Conservation (phyloP, 1,140 invertebrate species). For the Bombus sibiricus region DNA sequence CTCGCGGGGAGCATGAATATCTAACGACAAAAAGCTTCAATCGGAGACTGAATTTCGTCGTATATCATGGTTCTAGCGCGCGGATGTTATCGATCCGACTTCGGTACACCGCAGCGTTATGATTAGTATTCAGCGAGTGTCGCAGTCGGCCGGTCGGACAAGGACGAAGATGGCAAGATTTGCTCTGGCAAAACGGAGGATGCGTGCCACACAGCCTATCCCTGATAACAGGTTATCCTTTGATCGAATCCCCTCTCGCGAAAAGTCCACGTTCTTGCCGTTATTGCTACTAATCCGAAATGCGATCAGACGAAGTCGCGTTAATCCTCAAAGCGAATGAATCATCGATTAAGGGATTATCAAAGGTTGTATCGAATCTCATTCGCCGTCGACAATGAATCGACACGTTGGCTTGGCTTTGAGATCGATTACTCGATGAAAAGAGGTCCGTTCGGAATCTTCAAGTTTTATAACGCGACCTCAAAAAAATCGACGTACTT, state of each 20-base stretch:
- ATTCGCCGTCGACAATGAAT: neutral
- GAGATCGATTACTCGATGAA: neutral
- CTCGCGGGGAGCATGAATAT: slow-evolving; percentile 28
- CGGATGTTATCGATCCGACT: slow-evolving; percentile 68
- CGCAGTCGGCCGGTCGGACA: slow-evolving; percentile 70
- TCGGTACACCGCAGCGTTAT: slow-evolving; percentile 67
- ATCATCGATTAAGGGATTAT: neutral
- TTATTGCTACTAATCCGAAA: neutral
- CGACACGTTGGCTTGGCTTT: neutral
- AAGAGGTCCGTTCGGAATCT: neutral
- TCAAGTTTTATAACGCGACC: neutral
- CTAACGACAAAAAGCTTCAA: slow-evolving; percentile 42
- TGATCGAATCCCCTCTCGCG: neutral
- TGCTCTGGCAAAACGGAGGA: slow-evolving; percentile 43
- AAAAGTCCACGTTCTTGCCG: neutral
- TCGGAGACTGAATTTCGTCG: slow-evolving; percentile 33
- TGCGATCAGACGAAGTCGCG: neutral
- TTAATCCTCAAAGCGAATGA: neutral
- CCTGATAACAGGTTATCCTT: slow-evolving; percentile 28
- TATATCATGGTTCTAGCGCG: slow-evolving; percentile 49
- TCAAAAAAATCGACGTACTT: neutral
- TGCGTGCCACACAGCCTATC: slow-evolving; percentile 9
- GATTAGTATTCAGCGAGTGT: slow-evolving; percentile 77
- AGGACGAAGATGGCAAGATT: slow-evolving; percentile 59
- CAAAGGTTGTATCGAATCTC: slow-evolving; percentile 6